These are phyloP conservation scores for Charina bottae DNA, from an alignment of 2,113 vertebrate genomes.

Conservation along the genomic window DNA sequence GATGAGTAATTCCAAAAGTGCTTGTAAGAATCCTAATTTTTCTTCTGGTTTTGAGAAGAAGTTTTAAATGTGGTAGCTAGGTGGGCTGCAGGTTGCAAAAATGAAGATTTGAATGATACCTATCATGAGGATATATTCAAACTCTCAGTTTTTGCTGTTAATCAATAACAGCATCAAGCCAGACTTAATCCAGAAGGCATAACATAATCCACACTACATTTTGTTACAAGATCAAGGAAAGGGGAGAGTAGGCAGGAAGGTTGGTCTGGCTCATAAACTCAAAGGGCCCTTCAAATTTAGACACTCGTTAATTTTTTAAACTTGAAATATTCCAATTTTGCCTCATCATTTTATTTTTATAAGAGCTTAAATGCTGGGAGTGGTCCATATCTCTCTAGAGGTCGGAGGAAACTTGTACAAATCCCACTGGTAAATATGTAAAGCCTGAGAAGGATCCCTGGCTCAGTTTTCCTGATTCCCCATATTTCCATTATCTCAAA, in stretches of 20 bases:
- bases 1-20: conserved; percentile 7
- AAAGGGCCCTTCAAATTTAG: background rate
- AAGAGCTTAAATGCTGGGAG: background rate
- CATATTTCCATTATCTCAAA: background rate
- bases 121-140: background rate
- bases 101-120: background rate
- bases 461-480: no score
- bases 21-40: background rate
- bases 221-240: background rate
- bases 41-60: background rate
- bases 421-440: background rate
- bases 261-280: background rate
- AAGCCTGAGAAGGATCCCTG: background rate
- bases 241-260: background rate
- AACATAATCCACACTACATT: background rate
- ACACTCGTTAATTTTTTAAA: background rate
- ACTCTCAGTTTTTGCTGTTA: background rate
- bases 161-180: no score
- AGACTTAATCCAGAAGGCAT: background rate
- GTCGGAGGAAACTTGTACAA: background rate
- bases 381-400: background rate
- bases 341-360: background rate
- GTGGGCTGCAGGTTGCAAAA: background rate
- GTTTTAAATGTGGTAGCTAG: background rate
- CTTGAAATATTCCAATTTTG: background rate